Evolutionary conservation across 1,140 invertebrate genomes (phyloP), one percentile per base, ranked within the genome.

Genomic region (Geopemphigus sp.): DNA sequence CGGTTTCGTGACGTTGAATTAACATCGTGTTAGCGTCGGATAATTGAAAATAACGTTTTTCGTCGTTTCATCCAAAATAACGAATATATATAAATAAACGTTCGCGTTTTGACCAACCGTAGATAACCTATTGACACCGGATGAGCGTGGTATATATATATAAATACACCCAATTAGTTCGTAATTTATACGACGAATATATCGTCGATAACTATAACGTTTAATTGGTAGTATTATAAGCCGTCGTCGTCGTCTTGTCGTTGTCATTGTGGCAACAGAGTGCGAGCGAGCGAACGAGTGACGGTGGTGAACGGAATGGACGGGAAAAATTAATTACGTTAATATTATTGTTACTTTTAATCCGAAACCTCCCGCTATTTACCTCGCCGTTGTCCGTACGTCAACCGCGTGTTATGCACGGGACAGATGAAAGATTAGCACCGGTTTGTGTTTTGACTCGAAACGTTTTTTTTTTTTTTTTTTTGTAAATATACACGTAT

Each of bases 91-190:
- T 8, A 50, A 1, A 19, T n/a, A 24, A 53, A 50, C 66, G 22
- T 54, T 24, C 63, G 56, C 61, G 61, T 50, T 61, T 53, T 39
- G 32, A 47, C 53, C 57, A n/a, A 78, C 74, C 74, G 57, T 76
- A 61, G 57, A 78, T 78, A 78, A 78, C 74, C 57, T 78, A 78
- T 78, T 78, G 74, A 78, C 74, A 78, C 57, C 73, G 57, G 74
- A 78, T n/a, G 57, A 6, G 26, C 57, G 50, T 78, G 57, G 32
- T 59, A 45, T 45, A 76, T 19, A 12, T 78, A 39, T 39, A 39
- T 39, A 39, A 4, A 39, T 39, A 39, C 32, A 78, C 45, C 74
- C 57, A 78, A 63, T 78, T 78, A 78, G 74, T 78, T 22, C 0
- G 74, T 61, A 63, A 78, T 78, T 61, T 78, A 78, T 78, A 61